Base-by-base conservation (phyloP, 2,888 invertebrate genomes). In the Brachyptera risi region DNA sequence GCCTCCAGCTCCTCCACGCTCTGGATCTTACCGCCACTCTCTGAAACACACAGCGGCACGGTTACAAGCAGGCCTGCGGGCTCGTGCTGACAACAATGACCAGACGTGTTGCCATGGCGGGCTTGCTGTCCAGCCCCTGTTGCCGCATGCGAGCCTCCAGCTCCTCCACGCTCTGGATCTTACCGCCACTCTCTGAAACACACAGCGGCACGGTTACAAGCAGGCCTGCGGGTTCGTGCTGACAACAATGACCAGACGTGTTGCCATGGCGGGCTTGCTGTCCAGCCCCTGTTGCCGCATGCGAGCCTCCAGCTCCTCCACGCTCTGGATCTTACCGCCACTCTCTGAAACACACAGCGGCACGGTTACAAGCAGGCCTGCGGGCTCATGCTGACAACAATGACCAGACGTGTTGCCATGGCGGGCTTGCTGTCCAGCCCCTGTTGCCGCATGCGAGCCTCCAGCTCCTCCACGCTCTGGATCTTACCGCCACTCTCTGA, bases 1-100 rank as follows among this genome's bases (percentile, higher is more conserved):
- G 90, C 86, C 75, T 92, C 92, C 66, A 92, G 73, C 74, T 92
- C 92, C 71, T 89, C 89, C 61, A 92, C 79, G 72, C 86, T 89
- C 66, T 89, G 83, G 67, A 90, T 84, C 73, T 88, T 87, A 60
- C 85, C 85, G 67, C 78, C 71, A 59, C 76, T 75, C 71, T 78
- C 79, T 78, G 63, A 40, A 68, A n/a, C n/a, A n/a, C n/a, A n/a
- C n/a, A n/a, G n/a, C n/a, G n/a, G n/a, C n/a, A n/a, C n/a, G n/a
- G n/a, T n/a, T n/a, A n/a, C n/a, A n/a, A n/a, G n/a, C n/a, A n/a
- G n/a, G n/a, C n/a, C n/a, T n/a, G n/a, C n/a, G n/a, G n/a, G n/a
- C n/a, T n/a, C n/a, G n/a, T n/a, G n/a, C n/a, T n/a, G n/a, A n/a
- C n/a, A n/a, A n/a, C n/a, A n/a, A n/a, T n/a, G n/a, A n/a, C n/a